A percentile compares a stretch with the other conserved stretches of the same genome.
phyloP scores from a whole-genome alignment of 2,113 vertebrate species.

The Myrmophylax atrothorax region DNA sequence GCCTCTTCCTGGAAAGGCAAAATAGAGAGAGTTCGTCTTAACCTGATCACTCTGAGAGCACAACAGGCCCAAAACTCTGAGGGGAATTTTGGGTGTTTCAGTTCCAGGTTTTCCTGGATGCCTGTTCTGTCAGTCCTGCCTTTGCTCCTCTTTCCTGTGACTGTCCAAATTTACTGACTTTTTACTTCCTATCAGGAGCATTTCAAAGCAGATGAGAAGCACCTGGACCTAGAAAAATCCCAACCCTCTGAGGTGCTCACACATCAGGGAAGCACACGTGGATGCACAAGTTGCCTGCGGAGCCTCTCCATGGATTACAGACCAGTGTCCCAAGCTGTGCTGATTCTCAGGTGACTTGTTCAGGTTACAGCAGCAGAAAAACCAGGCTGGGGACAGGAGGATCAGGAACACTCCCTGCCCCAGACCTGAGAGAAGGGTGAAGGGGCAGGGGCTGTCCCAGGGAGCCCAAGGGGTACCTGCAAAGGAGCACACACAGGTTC shows the following conservation, averaged over 20 bases:
- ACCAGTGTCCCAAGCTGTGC: background rate
- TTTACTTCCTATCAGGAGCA: background rate
- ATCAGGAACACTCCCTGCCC: background rate
- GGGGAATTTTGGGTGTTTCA: background rate
- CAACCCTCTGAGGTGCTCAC: background rate
- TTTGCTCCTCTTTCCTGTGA: background rate
- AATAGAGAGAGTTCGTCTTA: background rate
- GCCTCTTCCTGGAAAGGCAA: background rate
- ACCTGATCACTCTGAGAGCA: background rate
- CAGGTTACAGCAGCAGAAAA: background rate
- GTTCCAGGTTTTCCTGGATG: background rate
- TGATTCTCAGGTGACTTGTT: background rate
- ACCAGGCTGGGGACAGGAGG: background rate
- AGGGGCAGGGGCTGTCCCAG: background rate
- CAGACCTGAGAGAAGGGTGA: background rate
- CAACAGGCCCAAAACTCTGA: background rate
- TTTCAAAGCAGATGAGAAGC: background rate
- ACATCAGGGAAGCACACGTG: background rate
- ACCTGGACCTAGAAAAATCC: background rate
- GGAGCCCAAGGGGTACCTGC: background rate
- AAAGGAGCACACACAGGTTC: background rate
- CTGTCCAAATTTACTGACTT: background rate
- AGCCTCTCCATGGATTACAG: background rate
- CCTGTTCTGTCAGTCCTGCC: background rate
- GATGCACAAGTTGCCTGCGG: background rate